Evolutionary conservation across 2,888 invertebrate genomes (phyloP).

Genomic region (Andricus curvator): DNA sequence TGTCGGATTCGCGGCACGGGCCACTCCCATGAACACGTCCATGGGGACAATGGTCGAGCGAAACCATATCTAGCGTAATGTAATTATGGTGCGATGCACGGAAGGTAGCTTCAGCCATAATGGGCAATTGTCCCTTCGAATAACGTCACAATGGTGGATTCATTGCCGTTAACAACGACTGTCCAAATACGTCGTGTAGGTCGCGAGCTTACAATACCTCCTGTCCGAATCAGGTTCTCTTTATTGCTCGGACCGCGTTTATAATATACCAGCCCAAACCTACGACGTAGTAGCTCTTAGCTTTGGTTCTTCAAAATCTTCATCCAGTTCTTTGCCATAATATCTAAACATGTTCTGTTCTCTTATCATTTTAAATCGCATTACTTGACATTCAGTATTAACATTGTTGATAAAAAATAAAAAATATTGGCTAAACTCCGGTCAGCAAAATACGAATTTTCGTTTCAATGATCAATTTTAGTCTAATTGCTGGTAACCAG

Average conservation of each 20-base stretch:
- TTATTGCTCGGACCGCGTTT: conserved; percentile 64
- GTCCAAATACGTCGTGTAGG: conserved; percentile 69
- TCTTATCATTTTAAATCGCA: not conserved
- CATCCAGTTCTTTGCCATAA: not conserved
- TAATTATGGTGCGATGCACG: conserved; percentile 70
- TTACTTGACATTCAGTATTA: no score
- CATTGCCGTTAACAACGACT: conserved; percentile 73
- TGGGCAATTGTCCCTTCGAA: conserved; percentile 71
- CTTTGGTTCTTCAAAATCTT: not conserved
- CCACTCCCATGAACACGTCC: conserved; percentile 57
- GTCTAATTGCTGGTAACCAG: no score
- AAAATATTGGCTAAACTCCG: no score
- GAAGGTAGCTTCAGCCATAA: conserved; percentile 70
- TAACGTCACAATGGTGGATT: conserved; percentile 71
- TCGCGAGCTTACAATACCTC: conserved; percentile 66
- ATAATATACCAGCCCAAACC: conserved; percentile 61
- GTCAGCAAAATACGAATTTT: no score
- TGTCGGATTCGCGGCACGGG: conserved; percentile 44
- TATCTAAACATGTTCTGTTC: not conserved
- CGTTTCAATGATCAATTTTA: no score
- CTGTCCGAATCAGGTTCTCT: conserved; percentile 67
- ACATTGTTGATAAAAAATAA: no score
- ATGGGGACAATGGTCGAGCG: conserved; percentile 59
- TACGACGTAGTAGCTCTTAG: not conserved
- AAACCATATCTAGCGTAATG: conserved; percentile 63